Conservation (phyloP, 2,888 invertebrate species). For the Euzophera pinguis region DNA sequence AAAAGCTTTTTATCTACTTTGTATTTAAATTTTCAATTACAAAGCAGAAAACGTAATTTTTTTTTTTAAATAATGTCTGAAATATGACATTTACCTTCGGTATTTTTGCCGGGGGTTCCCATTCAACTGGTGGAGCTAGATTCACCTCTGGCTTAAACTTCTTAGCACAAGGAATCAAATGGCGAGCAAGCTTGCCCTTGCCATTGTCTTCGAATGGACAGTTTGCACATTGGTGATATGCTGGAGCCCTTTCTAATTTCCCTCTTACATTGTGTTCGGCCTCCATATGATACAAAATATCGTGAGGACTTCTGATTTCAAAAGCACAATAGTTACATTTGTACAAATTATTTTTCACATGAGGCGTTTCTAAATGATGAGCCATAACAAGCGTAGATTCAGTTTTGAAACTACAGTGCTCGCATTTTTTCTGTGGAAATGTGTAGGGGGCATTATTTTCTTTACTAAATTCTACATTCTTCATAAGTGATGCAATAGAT, state of each 20-base stretch:
- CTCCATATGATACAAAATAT: constrained; percentile 95
- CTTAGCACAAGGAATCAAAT: constrained; percentile 92
- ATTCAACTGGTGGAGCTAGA: constrained; percentile 91
- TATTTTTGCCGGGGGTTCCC: constrained; percentile 97
- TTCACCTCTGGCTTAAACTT: constrained; percentile 94
- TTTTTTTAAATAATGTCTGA: no score
- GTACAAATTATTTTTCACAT: constrained; percentile 92
- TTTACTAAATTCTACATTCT: constrained; percentile 91
- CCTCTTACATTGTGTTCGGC: constrained; percentile 92
- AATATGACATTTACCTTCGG: constrained; percentile 85
- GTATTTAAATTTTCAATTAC: no score
- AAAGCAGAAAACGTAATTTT: no score
- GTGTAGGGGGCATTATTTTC: constrained; percentile 90
- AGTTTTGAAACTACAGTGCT: constrained; percentile 93
- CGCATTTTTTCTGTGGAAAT: constrained; percentile 89
- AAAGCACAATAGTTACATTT: constrained; percentile 92
- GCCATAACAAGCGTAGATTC: constrained; percentile 91
- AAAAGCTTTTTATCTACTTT: no score
- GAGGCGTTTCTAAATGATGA: constrained; percentile 93
- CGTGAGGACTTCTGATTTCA: constrained; percentile 90
- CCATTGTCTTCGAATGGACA: constrained; percentile 97
- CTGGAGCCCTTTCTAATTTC: constrained; percentile 89
- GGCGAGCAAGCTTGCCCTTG: constrained; percentile 93
- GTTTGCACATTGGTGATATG: constrained; percentile 94
- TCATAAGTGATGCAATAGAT: constrained; percentile 90